Evolutionary conservation across 2,797 vertebrate genomes (phyloP).

Genomic region (Neosilurus mollespiculum): DNA sequence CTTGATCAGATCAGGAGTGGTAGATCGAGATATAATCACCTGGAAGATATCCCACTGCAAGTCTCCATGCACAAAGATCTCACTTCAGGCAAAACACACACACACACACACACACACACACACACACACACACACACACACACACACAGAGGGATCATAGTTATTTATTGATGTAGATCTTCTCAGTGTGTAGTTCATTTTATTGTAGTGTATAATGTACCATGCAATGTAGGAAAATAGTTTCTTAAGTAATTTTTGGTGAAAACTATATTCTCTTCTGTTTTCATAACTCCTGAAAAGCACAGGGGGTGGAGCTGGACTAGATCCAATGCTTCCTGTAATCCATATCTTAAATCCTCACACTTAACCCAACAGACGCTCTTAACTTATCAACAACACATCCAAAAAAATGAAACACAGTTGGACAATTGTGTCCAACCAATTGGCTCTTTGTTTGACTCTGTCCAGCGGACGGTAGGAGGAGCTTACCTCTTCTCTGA

Average conservation of each 20-base stretch:
- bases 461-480: not conserved
- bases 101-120: not conserved
- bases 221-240: not conserved
- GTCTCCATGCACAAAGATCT: slow-evolving; percentile 97
- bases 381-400: not conserved
- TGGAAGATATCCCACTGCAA: slow-evolving; percentile 99
- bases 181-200: not conserved
- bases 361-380: not conserved
- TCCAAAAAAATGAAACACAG: not conserved
- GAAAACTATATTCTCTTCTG: not conserved
- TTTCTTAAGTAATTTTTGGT: not conserved
- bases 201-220: not conserved
- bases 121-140: slow-evolving; percentile 1
- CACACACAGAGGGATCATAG: not conserved
- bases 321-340: not conserved
- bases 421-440: not conserved
- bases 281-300: not conserved
- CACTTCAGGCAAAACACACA: slow-evolving; percentile 69
- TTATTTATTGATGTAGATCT: not conserved
- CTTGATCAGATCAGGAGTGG: slow-evolving; percentile 98
- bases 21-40: slow-evolving; percentile 98
- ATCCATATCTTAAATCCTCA: not conserved
- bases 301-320: not conserved
- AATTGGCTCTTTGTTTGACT: not conserved
- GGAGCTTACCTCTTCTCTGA: slow-evolving; percentile 89